A percentile compares a stretch with the other conserved stretches of the same genome.
Conservation (phyloP, 2,113 vertebrate genomes). For the Macquaria australasica region DNA sequence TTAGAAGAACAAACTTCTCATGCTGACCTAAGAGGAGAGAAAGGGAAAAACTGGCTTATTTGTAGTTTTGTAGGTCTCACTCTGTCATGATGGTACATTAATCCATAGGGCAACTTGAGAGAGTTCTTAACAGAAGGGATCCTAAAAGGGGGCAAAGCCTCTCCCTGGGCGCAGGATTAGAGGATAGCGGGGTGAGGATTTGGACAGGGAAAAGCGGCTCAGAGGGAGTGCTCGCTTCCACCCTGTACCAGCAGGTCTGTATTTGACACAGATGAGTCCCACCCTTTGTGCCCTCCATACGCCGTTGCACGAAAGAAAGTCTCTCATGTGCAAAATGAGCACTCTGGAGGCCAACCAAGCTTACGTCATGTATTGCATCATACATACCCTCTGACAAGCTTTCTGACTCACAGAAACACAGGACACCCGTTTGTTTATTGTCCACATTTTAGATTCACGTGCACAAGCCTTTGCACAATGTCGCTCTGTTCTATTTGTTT, state of each 20-base stretch:
- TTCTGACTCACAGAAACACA: slow-evolving; percentile 29
- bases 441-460: slow-evolving; percentile 38
- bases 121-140: slow-evolving; percentile 61
- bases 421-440: slow-evolving; percentile 48
- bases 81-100: slow-evolving; percentile 42
- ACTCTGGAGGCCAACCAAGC: slow-evolving; percentile 24
- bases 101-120: slow-evolving; percentile 62
- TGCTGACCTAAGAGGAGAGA: neutral
- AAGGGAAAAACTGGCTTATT: neutral
- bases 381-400: slow-evolving; percentile 31
- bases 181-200: slow-evolving; percentile 72
- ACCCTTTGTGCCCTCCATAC: slow-evolving; percentile 30
- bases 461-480: slow-evolving; percentile 18
- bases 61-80: slow-evolving; percentile 11
- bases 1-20: neutral
- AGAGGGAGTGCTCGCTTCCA: slow-evolving; percentile 40
- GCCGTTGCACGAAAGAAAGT: slow-evolving; percentile 7
- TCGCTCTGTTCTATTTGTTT: slow-evolving; percentile 6
- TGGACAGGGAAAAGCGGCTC: slow-evolving; percentile 69
- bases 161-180: slow-evolving; percentile 71
- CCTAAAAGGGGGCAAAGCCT: slow-evolving; percentile 70
- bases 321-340: slow-evolving; percentile 33
- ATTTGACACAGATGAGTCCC: slow-evolving; percentile 56
- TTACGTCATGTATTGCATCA: slow-evolving; percentile 60
- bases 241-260: slow-evolving; percentile 41